Base-by-base conservation (phyloP, 2,888 invertebrate genomes). In the Lithophane leautieri region DNA sequence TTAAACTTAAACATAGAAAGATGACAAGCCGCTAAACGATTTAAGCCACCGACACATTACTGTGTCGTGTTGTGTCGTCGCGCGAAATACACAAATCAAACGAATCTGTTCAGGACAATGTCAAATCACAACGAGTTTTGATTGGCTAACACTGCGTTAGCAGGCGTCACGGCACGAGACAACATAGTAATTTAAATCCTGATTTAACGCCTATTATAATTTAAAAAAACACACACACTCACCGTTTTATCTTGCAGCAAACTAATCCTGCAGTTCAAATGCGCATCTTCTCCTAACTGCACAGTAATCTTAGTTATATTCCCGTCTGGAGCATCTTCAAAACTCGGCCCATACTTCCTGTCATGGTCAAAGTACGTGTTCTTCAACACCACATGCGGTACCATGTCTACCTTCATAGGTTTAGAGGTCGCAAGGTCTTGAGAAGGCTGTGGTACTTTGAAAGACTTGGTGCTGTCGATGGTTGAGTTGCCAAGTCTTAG, bases 181-280 rank as follows among this genome's bases (percentile, higher is more conserved):
- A 34, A 34, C 2, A 34, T 4, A 34, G 34, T 34, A 34, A 34
- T 28, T 28, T 28, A 28, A 28, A 28, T 28, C 28, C 28, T 28
- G 2, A 1, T 28, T 47, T 47, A 50, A 19, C 25, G 2, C 2
- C 25, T 7, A 28, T 8, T 25, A 25, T 1, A 19, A 58, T 34
- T n/a, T n/a, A n/a, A n/a, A n/a, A 28, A 7, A 2, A 22, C 34
- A 7, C 4, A 6, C 19, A 12, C 16, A 90, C 97, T 97, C 90
- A 98, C 98, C 94, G 98, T 98, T 95, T 98, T 98, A 94, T 98
- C 98, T 92, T 98, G 97, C 68, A 98, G 96, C 83, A 98, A 95
- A 87, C 97, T 98, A 91, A 98, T 98, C 91, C 97, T 97, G 93
- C 98, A 98, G 93, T 98, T 98, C 84, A 98, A 94, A 90, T 97